These are phyloP conservation scores for Aquatica leii DNA, from an alignment of 2,888 invertebrate genomes.

Conservation along the genomic window DNA sequence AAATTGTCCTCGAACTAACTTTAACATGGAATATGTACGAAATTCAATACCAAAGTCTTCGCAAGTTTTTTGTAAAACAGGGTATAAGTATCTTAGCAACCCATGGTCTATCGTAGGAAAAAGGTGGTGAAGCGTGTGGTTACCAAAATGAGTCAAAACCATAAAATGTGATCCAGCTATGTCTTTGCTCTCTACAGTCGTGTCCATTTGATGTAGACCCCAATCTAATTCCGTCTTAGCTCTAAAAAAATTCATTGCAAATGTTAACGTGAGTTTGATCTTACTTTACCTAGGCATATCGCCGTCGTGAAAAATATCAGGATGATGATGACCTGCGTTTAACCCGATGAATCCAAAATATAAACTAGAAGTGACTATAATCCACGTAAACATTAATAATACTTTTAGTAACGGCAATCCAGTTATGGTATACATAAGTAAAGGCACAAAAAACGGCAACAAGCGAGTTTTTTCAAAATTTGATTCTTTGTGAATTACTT, in stretches of 20 bases:
- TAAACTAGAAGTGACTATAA: slow-evolving; percentile 67
- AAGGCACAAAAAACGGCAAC: slow-evolving; percentile 43
- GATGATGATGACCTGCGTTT: slow-evolving; percentile 83
- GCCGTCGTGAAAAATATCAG: slow-evolving; percentile 80
- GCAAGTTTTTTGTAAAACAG: slow-evolving; percentile 69
- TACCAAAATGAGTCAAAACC: slow-evolving; percentile 78
- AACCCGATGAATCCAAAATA: slow-evolving; percentile 71
- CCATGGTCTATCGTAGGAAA: slow-evolving; percentile 86
- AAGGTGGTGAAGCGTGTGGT: slow-evolving; percentile 82
- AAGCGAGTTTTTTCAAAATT: slow-evolving; percentile 21
- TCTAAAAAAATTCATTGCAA: neutral
- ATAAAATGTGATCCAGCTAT: slow-evolving; percentile 74
- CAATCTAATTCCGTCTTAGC: slow-evolving; percentile 58
- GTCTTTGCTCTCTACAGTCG: slow-evolving; percentile 76
- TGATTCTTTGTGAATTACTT: neutral
- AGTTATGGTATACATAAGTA: slow-evolving; percentile 39
- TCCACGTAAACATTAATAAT: slow-evolving; percentile 68
- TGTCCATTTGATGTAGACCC: slow-evolving; percentile 81
- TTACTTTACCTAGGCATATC: slow-evolving; percentile 68
- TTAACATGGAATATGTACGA: slow-evolving; percentile 64
- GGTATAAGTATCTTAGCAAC: slow-evolving; percentile 71
- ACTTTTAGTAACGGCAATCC: slow-evolving; percentile 49
- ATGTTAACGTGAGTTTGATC: neutral
- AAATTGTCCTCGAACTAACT: slow-evolving; percentile 75
- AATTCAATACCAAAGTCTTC: slow-evolving; percentile 68